These are phyloP conservation scores for Pterobdella sp. DNA, from an alignment of 2,888 invertebrate species.

Conservation along the genomic window DNA sequence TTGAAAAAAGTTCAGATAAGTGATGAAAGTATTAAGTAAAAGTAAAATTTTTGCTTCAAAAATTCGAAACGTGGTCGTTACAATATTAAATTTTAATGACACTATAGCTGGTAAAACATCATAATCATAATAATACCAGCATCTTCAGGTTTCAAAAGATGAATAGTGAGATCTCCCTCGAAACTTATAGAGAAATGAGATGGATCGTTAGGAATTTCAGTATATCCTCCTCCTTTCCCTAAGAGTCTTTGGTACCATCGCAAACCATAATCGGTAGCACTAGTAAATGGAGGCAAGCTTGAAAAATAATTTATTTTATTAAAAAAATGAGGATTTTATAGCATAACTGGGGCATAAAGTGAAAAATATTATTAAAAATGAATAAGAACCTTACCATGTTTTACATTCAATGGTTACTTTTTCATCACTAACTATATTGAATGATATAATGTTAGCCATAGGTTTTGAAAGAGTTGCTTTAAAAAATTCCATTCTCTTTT, in stretches of 20 bases:
- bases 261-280: slow-evolving; percentile 16
- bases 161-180: slow-evolving; percentile 26
- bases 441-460: slow-evolving; percentile 21
- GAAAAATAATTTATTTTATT: not conserved
- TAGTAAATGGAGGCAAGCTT: slow-evolving; percentile 26
- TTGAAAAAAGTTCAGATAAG: too few relatives aligned
- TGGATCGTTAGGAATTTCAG: slow-evolving; percentile 15
- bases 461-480: slow-evolving; percentile 9
- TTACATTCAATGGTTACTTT: slow-evolving; percentile 27
- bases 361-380: not conserved
- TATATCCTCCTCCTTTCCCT: slow-evolving; percentile 13
- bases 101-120: too few relatives aligned
- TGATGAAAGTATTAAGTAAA: too few relatives aligned
- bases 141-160: slow-evolving; percentile 8
- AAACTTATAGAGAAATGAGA: slow-evolving; percentile 8
- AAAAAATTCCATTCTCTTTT: not conserved
- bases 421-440: slow-evolving; percentile 2
- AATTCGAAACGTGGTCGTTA: too few relatives aligned
- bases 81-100: too few relatives aligned
- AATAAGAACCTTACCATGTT: slow-evolving; percentile 22
- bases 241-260: slow-evolving; percentile 25
- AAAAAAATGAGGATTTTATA: not conserved
- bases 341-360: not conserved
- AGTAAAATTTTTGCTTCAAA: too few relatives aligned
- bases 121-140: not conserved